Conservation (phyloP, 2,113 vertebrate species). For the Condylura cristata region DNA sequence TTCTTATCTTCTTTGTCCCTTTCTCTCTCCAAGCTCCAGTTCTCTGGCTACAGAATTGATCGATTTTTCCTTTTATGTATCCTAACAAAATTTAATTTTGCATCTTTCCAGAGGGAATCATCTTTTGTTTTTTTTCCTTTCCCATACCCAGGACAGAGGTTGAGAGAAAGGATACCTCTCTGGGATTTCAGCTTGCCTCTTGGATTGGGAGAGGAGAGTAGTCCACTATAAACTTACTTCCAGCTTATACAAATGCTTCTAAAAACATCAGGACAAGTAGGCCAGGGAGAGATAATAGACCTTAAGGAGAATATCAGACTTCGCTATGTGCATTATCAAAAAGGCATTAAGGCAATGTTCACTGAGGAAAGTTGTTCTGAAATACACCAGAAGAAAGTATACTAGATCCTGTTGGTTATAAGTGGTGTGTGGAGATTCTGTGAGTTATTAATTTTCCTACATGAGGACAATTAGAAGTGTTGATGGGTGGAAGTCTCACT, state of each 20-base stretch:
- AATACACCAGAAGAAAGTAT: not conserved
- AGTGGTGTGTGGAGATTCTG: not conserved
- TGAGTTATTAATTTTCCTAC: not conserved
- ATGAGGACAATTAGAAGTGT: not conserved
- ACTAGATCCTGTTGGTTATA: not conserved
- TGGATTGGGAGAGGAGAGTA: not conserved
- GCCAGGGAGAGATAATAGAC: no score
- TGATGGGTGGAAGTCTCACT: not conserved
- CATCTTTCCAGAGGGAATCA: no score
- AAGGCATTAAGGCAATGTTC: fast-evolving
- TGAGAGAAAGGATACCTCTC: not conserved
- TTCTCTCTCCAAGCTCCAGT: not conserved
- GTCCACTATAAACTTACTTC: not conserved
- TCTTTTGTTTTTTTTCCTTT: not conserved
- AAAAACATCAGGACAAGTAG: not conserved
- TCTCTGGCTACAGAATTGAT: not conserved
- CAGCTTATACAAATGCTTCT: not conserved
- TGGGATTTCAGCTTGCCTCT: not conserved
- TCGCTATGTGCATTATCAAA: not conserved
- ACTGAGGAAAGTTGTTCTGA: not conserved
- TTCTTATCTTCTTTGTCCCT: not conserved
- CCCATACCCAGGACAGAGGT: not conserved
- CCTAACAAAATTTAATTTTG: not conserved
- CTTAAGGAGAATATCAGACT: not conserved
- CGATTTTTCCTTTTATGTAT: not conserved